Evolutionary conservation across 2,113 vertebrate species (phyloP), one percentile per base, ranked within the genome.

Genomic region (Myanophis thanlyinensis): DNA sequence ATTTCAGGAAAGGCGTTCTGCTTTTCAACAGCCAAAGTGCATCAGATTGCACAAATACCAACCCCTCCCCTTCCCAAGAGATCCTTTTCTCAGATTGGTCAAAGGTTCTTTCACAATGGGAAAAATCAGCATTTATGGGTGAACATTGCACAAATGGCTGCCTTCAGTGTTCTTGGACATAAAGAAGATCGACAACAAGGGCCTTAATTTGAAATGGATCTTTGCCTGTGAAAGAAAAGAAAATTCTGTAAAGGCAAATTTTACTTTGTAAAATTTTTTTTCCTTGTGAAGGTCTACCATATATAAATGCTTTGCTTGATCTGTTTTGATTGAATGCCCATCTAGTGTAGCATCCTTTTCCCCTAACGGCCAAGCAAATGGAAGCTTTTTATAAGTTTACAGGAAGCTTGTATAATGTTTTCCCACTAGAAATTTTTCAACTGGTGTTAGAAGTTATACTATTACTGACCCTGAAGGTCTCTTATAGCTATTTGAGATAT

Each of bases 231-330:
- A 84, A 22, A 13, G 48, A 90, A 90, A 25, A n/a, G 10, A 89
- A 95, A 30, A 91, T 92, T 5, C 59, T n/a, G 59, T 15, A 0
- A 0, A 94, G 93, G 90, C 94, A 94, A 92, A 89, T 90, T 80
- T 92, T 73, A 56, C 92, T 53, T 11, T 62, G 67, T 56, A 95
- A 91, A 94, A 94, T 95, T 94, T 90, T n/a, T 51, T 92, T 90
- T 80, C 88, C 91, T 95, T 92, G 15, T 90, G 89, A 93, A 95
- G 91, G 92, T 93, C 95, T 49, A 51, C 92, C 95, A 95, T 92
- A 90, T 23, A 54, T 48, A 30, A 49, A 47, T 49, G 85, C n/a
- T 48, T 13, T 87, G 48, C 20, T 22, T 2, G 22, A 89, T 89
- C 87, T 56, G n/a, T n/a, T n/a, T n/a, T n/a, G 11, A 89, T 27